Evolutionary conservation across 2,113 vertebrate species (phyloP), one percentile per base, ranked within the genome.

Genomic region (Eolophus roseicapilla): DNA sequence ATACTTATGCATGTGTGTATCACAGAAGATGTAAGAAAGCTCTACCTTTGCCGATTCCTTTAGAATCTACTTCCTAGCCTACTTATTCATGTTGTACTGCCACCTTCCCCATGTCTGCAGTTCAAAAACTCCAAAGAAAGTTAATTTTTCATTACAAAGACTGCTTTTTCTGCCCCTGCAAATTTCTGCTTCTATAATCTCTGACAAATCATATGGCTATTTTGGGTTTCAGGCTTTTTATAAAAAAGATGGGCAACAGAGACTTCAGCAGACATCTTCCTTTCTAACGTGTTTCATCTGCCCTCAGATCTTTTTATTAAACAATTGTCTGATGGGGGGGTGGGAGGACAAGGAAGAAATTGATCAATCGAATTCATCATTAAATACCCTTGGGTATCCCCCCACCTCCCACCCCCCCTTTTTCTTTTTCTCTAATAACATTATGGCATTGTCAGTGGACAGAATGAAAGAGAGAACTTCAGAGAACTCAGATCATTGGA

Each of bases 311-410:
- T 88, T 73, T 70, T 57, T 25, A 88, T 79, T 69, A 87, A 87
- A 82, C 52, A 73, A 29, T 76, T 62, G 49, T 63, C 69, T 87
- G 63, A 82, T n/a, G 52, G 2, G 37, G n/a, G 71, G 57, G 55
- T 44, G 69, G 33, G 18, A 79, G 15, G 9, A 75, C n/a, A 78
- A 21, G 31, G 29, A 77, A 80, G 53, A 83, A 86, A 93, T 59
- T 65, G 24, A 88, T 95, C n/a, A n/a, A n/a, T n/a, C n/a, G 31
- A 88, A 95, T 88, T 94, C 44, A 82, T 85, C 33, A 47, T 87
- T 91, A 87, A 71, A 71, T 43, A 39, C 37, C 37, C 37, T 10
- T 37, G 37, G 37, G 37, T 37, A 37, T 37, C 37, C 37, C 37
- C 37, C 37, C 37, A 37, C 9, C 37, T 37, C 37, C 37, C 37